Conservation (phyloP, 2,113 vertebrate genomes). For the Brachypodius melanocephalos region DNA sequence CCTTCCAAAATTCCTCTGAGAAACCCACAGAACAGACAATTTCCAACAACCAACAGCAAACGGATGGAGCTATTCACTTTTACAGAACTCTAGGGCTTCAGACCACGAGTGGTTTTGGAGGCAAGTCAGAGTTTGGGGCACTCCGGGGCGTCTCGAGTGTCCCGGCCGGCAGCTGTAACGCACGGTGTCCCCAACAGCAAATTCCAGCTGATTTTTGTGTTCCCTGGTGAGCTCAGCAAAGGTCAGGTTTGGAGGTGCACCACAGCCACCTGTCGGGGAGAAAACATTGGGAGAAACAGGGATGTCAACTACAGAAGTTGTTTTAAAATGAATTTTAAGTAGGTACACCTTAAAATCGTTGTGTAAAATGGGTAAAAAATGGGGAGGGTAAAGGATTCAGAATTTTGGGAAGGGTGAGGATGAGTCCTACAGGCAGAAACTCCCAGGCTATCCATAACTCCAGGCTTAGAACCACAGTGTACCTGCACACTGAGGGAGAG, state of each 20-base stretch:
- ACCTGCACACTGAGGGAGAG: slow-evolving; percentile 54
- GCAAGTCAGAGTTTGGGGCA: background rate
- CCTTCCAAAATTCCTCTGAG: background rate
- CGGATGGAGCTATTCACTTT: slow-evolving; percentile 60
- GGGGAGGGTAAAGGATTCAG: background rate
- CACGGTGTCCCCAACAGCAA: background rate
- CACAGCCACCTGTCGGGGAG: background rate
- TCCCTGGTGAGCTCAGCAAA: background rate
- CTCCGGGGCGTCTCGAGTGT: background rate
- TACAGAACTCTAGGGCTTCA: slow-evolving; percentile 40
- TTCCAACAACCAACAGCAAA: slow-evolving; percentile 16
- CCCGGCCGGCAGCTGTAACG: slow-evolving; percentile 19
- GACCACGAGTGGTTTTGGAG: slow-evolving; percentile 55
- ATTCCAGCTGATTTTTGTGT: background rate
- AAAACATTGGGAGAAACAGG: fast-evolving
- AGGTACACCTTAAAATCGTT: background rate
- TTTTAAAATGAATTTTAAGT: background rate
- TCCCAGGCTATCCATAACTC: background rate
- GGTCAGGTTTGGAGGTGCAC: slow-evolving; percentile 9
- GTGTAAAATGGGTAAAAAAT: background rate
- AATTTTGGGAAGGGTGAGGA: background rate
- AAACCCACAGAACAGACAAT: background rate
- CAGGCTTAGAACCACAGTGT: fast-evolving
- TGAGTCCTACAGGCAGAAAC: background rate
- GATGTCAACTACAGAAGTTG: background rate